Evolutionary conservation across 2,113 vertebrate species (phyloP).

Genomic region (Pituophis catenifer): DNA sequence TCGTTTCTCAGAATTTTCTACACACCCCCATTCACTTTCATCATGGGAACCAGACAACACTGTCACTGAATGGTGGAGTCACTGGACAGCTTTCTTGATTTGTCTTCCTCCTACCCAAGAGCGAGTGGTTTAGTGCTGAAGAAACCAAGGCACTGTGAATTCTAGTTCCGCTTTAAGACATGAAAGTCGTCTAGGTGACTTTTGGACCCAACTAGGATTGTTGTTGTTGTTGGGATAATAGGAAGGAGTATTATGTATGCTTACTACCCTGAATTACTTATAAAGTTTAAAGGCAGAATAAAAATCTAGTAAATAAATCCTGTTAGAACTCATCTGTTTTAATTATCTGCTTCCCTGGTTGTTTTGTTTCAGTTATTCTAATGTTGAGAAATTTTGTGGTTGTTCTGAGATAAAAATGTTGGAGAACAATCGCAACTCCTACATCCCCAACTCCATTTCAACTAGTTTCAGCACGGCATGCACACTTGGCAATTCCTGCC

Average conservation of each 20-base stretch:
- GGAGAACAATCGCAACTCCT: background rate
- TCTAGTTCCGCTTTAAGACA: background rate
- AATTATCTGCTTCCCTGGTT: background rate
- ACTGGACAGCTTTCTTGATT: background rate
- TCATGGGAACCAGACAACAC: background rate
- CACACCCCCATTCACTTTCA: background rate
- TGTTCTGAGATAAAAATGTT: background rate
- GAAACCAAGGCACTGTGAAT: background rate
- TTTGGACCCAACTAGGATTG: background rate
- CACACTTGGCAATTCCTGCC: background rate
- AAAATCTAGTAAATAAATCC: background rate
- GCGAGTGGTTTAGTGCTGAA: background rate
- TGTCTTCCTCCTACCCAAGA: background rate
- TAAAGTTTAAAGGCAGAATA: background rate
- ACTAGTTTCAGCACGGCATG: background rate
- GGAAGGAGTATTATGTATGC: background rate
- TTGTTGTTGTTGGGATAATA: background rate
- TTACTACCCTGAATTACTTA: background rate
- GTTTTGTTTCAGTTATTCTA: background rate
- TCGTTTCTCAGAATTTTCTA: background rate
- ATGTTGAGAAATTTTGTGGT: background rate
- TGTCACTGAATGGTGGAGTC: background rate
- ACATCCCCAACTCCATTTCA: background rate
- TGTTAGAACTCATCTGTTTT: background rate
- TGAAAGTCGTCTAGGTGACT: background rate